Conservation (phyloP, 2,888 invertebrate genomes). For the Tenodera sinensis region DNA sequence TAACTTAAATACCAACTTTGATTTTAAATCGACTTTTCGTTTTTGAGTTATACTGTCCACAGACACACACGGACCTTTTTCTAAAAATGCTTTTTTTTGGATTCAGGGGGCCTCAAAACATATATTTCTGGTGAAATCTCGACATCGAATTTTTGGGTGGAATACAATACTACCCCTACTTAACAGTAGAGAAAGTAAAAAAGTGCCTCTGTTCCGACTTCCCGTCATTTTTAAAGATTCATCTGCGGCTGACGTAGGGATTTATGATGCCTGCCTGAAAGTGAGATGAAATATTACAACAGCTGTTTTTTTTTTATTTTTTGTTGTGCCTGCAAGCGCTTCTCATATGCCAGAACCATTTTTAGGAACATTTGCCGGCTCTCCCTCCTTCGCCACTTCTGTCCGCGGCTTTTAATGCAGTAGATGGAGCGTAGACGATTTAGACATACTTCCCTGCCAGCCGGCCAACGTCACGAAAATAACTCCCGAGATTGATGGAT, state of each 20-base stretch:
- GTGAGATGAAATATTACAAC: constrained; percentile 22
- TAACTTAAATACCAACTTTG: too few species aligned
- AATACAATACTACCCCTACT: too few species aligned
- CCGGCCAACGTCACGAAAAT: neutral
- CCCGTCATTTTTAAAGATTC: neutral
- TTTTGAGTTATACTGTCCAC: too few species aligned
- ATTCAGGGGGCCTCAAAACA: too few species aligned
- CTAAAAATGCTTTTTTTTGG: too few species aligned
- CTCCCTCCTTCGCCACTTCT: neutral
- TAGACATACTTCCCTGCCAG: neutral
- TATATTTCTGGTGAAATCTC: too few species aligned
- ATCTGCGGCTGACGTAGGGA: constrained; percentile 6
- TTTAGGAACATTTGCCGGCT: neutral
- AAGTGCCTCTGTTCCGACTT: neutral
- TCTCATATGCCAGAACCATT: neutral
- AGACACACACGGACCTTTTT: too few species aligned
- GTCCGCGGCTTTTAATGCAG: neutral
- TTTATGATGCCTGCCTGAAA: constrained; percentile 20
- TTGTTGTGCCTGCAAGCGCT: neutral
- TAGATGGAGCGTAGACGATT: neutral
- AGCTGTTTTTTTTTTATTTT: constrained; percentile 24
- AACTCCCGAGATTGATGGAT: neutral
- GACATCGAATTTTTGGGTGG: too few species aligned
- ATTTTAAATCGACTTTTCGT: too few species aligned
- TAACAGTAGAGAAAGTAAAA: neutral